phyloP scores from a whole-genome alignment of 2,888 invertebrate species.

The Lepeophtheirus nordmannii region DNA sequence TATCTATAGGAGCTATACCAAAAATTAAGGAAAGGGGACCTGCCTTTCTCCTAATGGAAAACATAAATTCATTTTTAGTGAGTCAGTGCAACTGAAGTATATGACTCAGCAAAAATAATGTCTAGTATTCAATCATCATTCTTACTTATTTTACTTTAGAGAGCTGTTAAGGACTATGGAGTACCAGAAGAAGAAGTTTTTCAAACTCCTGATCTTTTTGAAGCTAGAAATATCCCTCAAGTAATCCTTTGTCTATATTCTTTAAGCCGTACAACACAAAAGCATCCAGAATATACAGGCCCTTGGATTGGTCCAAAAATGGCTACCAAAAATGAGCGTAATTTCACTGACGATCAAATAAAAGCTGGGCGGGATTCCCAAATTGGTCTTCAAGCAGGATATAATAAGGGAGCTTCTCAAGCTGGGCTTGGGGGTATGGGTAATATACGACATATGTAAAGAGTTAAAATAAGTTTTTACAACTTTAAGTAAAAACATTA shows the following conservation, averaged over 20 bases:
- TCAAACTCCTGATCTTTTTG: slow-evolving; percentile 95
- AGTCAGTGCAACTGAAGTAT: background rate
- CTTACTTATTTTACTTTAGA: slow-evolving; percentile 63
- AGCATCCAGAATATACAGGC: slow-evolving; percentile 76
- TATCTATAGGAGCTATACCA: slow-evolving; percentile 80
- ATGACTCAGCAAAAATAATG: too few relatives aligned
- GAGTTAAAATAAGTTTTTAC: too few relatives aligned
- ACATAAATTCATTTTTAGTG: slow-evolving; percentile 77
- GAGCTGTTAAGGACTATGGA: slow-evolving; percentile 67
- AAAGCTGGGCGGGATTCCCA: slow-evolving; percentile 71
- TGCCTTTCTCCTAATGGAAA: slow-evolving; percentile 97
- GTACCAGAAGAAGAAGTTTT: slow-evolving; percentile 87
- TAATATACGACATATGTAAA: slow-evolving; percentile 87
- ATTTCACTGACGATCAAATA: slow-evolving; percentile 85
- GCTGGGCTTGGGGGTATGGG: slow-evolving; percentile 92
- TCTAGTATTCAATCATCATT: slow-evolving; percentile 26
- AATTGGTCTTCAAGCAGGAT: slow-evolving; percentile 53
- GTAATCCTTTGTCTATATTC: slow-evolving; percentile 66
- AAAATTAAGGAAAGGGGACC: slow-evolving; percentile 56
- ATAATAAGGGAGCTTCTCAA: slow-evolving; percentile 92
- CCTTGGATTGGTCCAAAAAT: slow-evolving; percentile 90
- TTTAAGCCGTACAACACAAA: slow-evolving; percentile 86
- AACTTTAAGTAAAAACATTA: too few relatives aligned
- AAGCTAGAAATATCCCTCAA: slow-evolving; percentile 88
- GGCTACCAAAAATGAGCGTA: slow-evolving; percentile 80